Evolutionary conservation across 1,140 invertebrate species (phyloP).

Genomic region (Drosophila yakuba): DNA sequence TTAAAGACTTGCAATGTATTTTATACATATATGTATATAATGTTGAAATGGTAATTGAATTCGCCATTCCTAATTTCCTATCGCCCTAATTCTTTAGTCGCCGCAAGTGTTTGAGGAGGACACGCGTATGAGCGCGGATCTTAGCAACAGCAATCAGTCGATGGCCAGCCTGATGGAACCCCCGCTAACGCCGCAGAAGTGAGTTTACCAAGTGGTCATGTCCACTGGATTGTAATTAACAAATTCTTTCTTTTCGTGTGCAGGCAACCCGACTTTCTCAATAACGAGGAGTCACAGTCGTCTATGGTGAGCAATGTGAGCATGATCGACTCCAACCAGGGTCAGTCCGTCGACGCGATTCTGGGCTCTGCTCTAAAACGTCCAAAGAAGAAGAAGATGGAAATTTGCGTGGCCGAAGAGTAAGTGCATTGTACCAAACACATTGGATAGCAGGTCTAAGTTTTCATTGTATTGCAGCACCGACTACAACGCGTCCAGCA

Average conservation of each 20-base stretch:
- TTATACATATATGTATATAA: too few species aligned
- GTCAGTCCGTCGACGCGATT: conserved; percentile 63
- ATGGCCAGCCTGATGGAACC: conserved; percentile 80
- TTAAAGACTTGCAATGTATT: too few species aligned
- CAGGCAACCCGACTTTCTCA: conserved; percentile 86
- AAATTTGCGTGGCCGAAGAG: conserved; percentile 89
- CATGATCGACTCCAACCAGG: conserved; percentile 72
- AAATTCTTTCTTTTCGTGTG: background rate
- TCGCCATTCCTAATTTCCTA: background rate
- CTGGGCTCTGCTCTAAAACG: conserved; percentile 75
- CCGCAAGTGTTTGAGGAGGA: conserved; percentile 92
- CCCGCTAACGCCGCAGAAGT: conserved; percentile 75
- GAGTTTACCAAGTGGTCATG: conserved; percentile 4
- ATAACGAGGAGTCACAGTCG: conserved; percentile 92
- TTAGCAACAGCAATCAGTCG: conserved; percentile 85
- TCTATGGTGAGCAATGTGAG: conserved; percentile 88
- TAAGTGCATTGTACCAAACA: conserved; percentile 57
- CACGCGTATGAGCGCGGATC: conserved; percentile 94
- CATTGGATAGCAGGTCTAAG: background rate
- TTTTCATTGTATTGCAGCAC: conserved; percentile 71
- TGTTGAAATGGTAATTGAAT: background rate
- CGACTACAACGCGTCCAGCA: conserved; percentile 92
- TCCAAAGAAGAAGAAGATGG: conserved; percentile 89
- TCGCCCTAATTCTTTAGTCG: conserved; percentile 45
- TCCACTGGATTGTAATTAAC: too few species aligned